These are phyloP conservation scores for Glyptemys insculpta DNA, from an alignment of 2,797 vertebrate genomes.

Conservation along the genomic window DNA sequence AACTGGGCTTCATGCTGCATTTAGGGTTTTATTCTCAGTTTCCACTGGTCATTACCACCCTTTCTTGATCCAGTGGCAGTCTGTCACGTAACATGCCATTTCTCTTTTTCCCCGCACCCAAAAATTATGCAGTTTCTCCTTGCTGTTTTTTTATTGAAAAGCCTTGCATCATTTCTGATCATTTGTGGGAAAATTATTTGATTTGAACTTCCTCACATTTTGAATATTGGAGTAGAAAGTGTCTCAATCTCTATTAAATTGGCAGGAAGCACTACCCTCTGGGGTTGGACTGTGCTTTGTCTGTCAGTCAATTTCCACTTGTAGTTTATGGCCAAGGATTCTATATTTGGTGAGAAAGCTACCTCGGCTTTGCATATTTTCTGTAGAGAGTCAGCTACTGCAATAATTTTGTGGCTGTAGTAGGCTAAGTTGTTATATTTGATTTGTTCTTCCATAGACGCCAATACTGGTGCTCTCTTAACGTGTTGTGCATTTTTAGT, in stretches of 20 bases:
- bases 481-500: accelerated
- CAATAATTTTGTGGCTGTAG: not conserved
- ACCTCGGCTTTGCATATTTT: not conserved
- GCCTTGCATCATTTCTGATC: not conserved
- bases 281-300: accelerated
- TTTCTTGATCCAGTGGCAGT: not conserved
- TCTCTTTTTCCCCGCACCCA: not conserved
- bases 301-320: accelerated
- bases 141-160: not conserved
- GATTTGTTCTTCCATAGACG: not conserved
- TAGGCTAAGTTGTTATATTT: not conserved
- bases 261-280: not conserved
- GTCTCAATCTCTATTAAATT: not conserved
- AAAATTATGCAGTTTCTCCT: not conserved
- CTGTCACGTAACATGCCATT: not conserved
- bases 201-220: not conserved
- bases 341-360: not conserved
- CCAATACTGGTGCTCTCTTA: not conserved
- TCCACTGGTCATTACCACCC: not conserved
- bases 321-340: not conserved
- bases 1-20: not conserved
- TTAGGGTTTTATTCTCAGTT: not conserved
- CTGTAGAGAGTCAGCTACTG: not conserved
- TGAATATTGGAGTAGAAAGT: not conserved
- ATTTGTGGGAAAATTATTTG: not conserved